Percentiles rank a stretch among this genome's conserved stretches.
These are phyloP conservation scores for Mizuhopecten yessoensis DNA, from an alignment of 1,140 invertebrate species.

Conservation along the genomic window DNA sequence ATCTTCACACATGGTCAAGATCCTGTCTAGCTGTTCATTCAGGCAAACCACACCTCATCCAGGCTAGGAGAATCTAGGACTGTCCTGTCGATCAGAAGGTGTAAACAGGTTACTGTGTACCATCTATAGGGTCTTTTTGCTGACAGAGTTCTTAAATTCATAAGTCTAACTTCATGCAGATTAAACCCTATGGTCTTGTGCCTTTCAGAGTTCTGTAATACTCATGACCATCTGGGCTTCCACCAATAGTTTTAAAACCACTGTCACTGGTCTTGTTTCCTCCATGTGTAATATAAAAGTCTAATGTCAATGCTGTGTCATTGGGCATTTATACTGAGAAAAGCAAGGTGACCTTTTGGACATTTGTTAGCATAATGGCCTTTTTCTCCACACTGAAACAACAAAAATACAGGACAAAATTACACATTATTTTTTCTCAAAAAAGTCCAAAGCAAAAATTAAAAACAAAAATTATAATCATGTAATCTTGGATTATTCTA, in stretches of 20 bases:
- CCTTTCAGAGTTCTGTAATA: no score
- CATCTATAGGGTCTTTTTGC: not conserved
- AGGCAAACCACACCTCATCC: no score
- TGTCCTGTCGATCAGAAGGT: no score
- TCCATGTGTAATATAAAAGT: not conserved
- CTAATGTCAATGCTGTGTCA: not conserved
- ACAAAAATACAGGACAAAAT: slow-evolving; percentile 56
- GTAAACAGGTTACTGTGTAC: not conserved
- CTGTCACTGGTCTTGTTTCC: not conserved
- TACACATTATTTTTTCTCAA: no score
- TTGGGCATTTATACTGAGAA: slow-evolving; percentile 85
- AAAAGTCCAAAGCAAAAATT: no score
- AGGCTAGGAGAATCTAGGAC: no score
- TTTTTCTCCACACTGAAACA: slow-evolving; percentile 94
- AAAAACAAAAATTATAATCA: not conserved
- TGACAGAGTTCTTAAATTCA: not conserved
- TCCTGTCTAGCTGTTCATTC: no score
- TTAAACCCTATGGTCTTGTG: not conserved
- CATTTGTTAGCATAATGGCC: slow-evolving; percentile 99
- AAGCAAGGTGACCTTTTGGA: slow-evolving; percentile 97
- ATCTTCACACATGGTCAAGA: no score
- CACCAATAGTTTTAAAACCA: no score
- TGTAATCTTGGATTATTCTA: not conserved
- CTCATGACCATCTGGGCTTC: no score
- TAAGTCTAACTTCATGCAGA: not conserved